phyloP scores from a whole-genome alignment of 2,113 vertebrate genomes.

The Scolopax mira region DNA sequence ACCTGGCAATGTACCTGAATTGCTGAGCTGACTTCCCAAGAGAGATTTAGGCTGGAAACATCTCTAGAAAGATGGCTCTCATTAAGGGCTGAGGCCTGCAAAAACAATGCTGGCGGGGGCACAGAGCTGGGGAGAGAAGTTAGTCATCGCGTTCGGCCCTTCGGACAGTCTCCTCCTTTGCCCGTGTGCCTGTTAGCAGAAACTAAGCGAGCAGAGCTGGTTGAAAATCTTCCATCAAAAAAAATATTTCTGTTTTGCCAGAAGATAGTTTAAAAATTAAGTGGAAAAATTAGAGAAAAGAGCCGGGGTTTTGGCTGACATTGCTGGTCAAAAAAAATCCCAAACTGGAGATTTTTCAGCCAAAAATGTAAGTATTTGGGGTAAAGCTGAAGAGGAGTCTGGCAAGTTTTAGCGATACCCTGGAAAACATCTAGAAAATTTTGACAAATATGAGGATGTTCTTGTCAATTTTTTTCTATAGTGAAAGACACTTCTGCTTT shows the following conservation, averaged over 20 bases:
- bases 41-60: slow-evolving; percentile 22
- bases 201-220: slow-evolving; percentile 8
- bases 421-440: neutral
- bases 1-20: slow-evolving; percentile 25
- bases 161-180: neutral
- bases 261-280: slow-evolving; percentile 45
- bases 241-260: slow-evolving; percentile 39
- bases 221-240: slow-evolving; percentile 46
- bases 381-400: neutral
- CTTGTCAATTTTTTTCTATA: neutral
- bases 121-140: neutral
- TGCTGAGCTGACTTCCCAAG: neutral
- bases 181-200: neutral
- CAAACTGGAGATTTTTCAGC: slow-evolving; percentile 31
- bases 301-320: slow-evolving; percentile 22
- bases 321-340: neutral
- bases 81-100: neutral
- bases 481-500: neutral
- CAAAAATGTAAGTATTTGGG: slow-evolving; percentile 27
- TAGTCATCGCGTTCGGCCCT: neutral
- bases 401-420: neutral
- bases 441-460: neutral
- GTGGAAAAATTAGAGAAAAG: slow-evolving; percentile 37
- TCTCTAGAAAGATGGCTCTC: slow-evolving; percentile 45
- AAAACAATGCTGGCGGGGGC: slow-evolving; percentile 8